Evolutionary conservation across 2,888 invertebrate genomes (phyloP), one percentile per base, ranked within the genome.

Genomic region (Drosophila greeni): DNA sequence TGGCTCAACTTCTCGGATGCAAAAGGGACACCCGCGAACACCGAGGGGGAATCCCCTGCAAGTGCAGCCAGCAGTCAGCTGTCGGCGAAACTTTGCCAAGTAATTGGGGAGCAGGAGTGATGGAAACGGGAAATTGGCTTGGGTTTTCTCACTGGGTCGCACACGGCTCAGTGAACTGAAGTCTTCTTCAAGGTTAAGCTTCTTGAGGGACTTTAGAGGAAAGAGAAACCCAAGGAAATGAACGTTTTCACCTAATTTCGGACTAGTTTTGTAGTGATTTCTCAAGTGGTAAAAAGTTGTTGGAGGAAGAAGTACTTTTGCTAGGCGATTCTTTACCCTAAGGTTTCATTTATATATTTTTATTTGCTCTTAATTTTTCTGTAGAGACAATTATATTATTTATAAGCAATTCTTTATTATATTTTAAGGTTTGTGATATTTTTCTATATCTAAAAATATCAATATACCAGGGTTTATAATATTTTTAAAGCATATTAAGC

Each of bases 11-110:
- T 58, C 47, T 42, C 45, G 45, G 49, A 52, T 62, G 53, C 43
- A 69, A 69, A 65, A 65, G 64, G 70, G 52, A 65, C 40, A 26
- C 56, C 55, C 39, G 12, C 11, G 24, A 31, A 47, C 14, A 9
- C 20, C 3, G 31, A 1, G 12, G 43, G 43, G 26, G 26, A 12
- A 2, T 42, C 42, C 18, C 45, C 18, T 4, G 18, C 58, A 49
- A 58, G 49, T 54, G 51, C 70, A 70, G 51, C 37, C 48, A 65
- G 45, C 48, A 65, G 45, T 72, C 62, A 56, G 8, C 68, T 74
- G 78, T 76, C 82, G 49, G 68, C 70, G 60, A 66, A 80, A 79
- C 77, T 79, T 79, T 82, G 49, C 49, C 68, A 70, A 74, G 74
- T 80, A 75, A 82, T 79, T 79, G 83, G 70, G 59, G 52, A 72